These are phyloP conservation scores for Mustela nigripes DNA, from an alignment of 2,113 vertebrate species.

Conservation along the genomic window DNA sequence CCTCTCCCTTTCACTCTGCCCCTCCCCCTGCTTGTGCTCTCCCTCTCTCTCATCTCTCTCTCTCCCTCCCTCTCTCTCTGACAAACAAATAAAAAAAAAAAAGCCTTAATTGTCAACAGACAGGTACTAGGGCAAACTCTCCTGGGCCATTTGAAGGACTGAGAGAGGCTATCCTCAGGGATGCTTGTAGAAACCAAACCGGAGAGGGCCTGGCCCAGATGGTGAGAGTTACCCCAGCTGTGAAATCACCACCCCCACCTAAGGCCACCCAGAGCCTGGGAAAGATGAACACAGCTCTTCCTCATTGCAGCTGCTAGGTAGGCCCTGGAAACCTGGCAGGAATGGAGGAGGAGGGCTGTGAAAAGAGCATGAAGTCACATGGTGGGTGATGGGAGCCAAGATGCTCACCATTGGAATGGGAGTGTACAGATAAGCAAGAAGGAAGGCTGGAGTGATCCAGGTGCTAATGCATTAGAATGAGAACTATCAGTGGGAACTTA, in stretches of 20 bases:
- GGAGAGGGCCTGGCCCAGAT: neutral
- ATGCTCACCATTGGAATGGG: conserved; percentile 11
- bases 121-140: neutral
- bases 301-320: neutral
- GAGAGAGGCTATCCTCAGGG: neutral
- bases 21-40: neutral
- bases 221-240: neutral
- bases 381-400: neutral
- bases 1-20: too few relatives aligned
- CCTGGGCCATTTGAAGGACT: neutral
- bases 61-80: too few relatives aligned
- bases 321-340: conserved; percentile 49
- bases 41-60: too few relatives aligned
- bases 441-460: neutral
- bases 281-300: conserved; percentile 32
- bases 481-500: neutral
- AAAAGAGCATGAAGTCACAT: conserved; percentile 1
- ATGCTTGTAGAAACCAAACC: conserved; percentile 10
- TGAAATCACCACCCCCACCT: conserved; percentile 27
- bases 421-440: conserved; percentile 13
- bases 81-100: neutral
- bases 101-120: neutral
- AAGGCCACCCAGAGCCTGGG: neutral
- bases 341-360: neutral
- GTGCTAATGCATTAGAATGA: neutral